Conservation (phyloP, 1,140 invertebrate species). For the Sarcophaga bullata region DNA sequence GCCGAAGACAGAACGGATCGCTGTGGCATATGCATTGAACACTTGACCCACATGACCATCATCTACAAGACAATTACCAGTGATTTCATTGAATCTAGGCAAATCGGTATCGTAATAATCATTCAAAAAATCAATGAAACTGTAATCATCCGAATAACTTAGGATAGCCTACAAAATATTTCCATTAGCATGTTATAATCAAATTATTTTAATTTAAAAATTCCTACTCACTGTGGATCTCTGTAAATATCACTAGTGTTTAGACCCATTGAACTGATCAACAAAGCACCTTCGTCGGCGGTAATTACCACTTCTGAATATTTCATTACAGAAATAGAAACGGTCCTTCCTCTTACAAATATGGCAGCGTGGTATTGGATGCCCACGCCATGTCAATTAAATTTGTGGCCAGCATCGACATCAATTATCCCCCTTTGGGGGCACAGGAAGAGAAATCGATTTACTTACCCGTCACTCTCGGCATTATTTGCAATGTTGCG, state of each 20-base stretch:
- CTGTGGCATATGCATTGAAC: conserved; percentile 66
- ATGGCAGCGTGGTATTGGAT: conserved; percentile 55
- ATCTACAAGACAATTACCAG: conserved; percentile 66
- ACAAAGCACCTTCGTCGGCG: conserved; percentile 77
- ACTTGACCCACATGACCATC: conserved; percentile 64
- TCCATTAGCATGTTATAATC: background rate
- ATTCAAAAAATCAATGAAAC: conserved; percentile 57
- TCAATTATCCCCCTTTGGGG: conserved; percentile 44
- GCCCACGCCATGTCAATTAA: conserved; percentile 56
- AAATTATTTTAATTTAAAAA: background rate
- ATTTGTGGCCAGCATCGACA: conserved; percentile 46
- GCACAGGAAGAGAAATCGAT: conserved; percentile 50
- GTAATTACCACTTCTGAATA: conserved; percentile 66
- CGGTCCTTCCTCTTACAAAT: conserved; percentile 69
- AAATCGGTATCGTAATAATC: conserved; percentile 50
- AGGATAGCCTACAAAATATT: conserved; percentile 46
- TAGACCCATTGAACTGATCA: conserved; percentile 77
- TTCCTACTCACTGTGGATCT: conserved; percentile 46
- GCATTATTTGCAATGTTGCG: conserved; percentile 59
- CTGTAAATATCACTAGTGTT: conserved; percentile 68
- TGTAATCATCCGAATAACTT: conserved; percentile 53
- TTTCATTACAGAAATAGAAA: conserved; percentile 59
- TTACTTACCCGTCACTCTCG: conserved; percentile 54
- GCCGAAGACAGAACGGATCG: conserved; percentile 66
- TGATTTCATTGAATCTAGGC: conserved; percentile 49